phyloP scores from a whole-genome alignment of 2,797 vertebrate species.

The Petrocephalus sullivani region DNA sequence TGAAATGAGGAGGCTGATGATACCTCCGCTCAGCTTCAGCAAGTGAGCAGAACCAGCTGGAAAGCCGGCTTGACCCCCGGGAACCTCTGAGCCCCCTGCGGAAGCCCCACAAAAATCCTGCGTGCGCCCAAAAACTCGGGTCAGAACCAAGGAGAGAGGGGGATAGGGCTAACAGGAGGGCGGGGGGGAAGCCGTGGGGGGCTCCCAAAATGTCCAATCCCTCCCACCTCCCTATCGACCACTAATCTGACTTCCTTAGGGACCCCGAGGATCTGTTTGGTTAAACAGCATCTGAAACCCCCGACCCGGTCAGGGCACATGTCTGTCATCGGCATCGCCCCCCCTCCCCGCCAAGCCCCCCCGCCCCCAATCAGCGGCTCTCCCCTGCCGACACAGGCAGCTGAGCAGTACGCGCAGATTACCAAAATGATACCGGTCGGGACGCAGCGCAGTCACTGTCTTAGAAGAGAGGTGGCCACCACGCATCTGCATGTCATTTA shows the following conservation, averaged over 20 bases:
- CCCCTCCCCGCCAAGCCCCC: not conserved
- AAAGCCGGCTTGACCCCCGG: not conserved
- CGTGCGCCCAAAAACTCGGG: not conserved
- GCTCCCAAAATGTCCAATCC: not conserved
- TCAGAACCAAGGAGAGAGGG: not conserved
- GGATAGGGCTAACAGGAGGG: not conserved
- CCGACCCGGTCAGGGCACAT: not conserved
- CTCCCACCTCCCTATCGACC: not conserved
- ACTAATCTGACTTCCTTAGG: not conserved
- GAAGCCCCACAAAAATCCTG: not conserved
- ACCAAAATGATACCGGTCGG: conserved; percentile 56
- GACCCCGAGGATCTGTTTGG: not conserved
- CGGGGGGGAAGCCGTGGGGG: not conserved
- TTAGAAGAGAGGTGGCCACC: too few species aligned
- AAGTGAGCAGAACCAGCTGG: not conserved
- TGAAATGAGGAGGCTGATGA: too few species aligned
- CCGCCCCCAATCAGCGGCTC: conserved; percentile 29
- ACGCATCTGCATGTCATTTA: not conserved
- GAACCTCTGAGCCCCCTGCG: not conserved
- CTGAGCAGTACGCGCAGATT: conserved; percentile 37
- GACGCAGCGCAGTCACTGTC: conserved; percentile 43
- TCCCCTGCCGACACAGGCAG: not conserved
- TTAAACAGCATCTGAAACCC: not conserved
- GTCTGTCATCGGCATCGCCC: not conserved
- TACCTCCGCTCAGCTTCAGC: too few species aligned